Evolutionary conservation across 2,888 invertebrate species (phyloP).

Genomic region (Lordiphosa fenestrarum): DNA sequence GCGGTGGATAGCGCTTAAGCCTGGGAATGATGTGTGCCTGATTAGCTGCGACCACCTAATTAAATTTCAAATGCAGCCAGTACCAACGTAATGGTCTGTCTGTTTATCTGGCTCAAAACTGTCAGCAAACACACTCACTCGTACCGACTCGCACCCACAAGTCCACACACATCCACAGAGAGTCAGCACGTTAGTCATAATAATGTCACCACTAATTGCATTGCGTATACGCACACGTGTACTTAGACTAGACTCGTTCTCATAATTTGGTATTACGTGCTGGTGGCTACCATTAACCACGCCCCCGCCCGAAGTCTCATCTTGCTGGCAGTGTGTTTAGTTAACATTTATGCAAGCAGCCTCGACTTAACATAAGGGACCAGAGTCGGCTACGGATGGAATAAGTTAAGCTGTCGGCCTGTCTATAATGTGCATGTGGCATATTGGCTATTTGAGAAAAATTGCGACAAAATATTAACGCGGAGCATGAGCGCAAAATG

Average conservation of each 20-base stretch:
- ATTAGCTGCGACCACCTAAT: constrained; percentile 57
- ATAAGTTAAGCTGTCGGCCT: constrained; percentile 6
- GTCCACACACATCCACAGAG: constrained; percentile 18
- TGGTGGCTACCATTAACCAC: constrained; percentile 16
- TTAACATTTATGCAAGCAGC: constrained; percentile 39
- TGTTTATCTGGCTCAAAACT: constrained; percentile 9
- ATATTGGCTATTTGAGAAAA: neutral
- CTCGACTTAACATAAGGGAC: constrained; percentile 2
- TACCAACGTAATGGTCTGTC: constrained; percentile 37
- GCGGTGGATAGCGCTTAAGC: too few species aligned
- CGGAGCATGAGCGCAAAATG: too few species aligned
- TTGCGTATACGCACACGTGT: constrained; percentile 71
- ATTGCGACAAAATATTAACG: neutral
- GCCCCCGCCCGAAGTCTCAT: constrained; percentile 12
- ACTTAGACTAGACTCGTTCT: constrained; percentile 33
- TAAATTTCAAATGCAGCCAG: constrained; percentile 58
- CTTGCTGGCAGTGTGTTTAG: constrained; percentile 29
- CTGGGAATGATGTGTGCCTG: constrained; percentile 8
- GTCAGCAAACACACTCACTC: constrained; percentile 28
- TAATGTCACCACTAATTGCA: constrained; percentile 72
- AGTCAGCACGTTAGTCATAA: constrained; percentile 62
- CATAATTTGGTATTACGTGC: constrained; percentile 63
- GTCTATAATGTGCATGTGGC: neutral
- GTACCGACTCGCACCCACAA: constrained; percentile 10
- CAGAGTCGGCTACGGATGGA: constrained; percentile 10